Evolutionary conservation across 2,888 invertebrate genomes (phyloP).

Genomic region (Nowickia ferox): DNA sequence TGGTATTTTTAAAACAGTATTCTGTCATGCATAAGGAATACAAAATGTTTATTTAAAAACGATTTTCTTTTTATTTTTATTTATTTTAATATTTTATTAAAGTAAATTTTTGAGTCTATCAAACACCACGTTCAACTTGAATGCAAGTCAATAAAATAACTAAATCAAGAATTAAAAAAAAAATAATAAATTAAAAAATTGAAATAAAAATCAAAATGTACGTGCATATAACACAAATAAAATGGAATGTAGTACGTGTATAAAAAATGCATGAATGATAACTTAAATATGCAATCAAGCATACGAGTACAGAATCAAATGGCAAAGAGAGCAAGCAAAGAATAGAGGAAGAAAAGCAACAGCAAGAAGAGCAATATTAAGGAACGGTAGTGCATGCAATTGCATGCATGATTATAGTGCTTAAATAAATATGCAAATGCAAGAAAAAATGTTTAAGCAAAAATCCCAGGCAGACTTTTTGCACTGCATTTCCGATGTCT

Average conservation of each 20-base stretch:
- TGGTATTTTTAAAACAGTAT: background rate
- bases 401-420: background rate
- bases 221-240: conserved; percentile 12
- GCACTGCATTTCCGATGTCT: too few species aligned
- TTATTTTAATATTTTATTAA: conserved; percentile 8
- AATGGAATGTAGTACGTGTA: background rate
- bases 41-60: conserved; percentile 18
- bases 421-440: background rate
- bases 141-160: conserved; percentile 50
- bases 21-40: background rate
- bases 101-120: conserved; percentile 3
- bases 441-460: background rate
- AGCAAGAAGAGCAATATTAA: background rate
- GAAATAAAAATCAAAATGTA: conserved; percentile 46
- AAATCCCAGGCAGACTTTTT: background rate
- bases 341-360: background rate
- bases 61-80: background rate
- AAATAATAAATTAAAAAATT: background rate
- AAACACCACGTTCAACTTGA: conserved; percentile 37
- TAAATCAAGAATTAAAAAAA: conserved; percentile 1
- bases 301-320: conserved; percentile 18
- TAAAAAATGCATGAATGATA: conserved; percentile 55
- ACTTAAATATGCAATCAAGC: conserved; percentile 60
- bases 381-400: background rate
- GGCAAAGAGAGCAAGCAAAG: background rate